Percentiles rank a stretch among this genome's conserved stretches.
Conservation (phyloP, 2,113 vertebrate genomes). For the Paramisgurnus dabryanus region DNA sequence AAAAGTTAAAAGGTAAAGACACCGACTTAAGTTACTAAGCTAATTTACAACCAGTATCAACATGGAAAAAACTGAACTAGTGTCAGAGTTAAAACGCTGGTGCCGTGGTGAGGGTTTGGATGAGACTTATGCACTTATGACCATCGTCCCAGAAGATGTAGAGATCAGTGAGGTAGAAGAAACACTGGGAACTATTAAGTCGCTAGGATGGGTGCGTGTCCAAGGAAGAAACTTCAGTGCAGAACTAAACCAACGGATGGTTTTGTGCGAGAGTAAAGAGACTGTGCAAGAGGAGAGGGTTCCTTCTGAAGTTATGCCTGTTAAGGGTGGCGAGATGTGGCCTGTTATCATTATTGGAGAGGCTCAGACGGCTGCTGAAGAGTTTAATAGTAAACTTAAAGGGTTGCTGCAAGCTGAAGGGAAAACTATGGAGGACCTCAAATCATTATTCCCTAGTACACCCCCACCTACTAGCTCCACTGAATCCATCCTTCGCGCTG, state of each 20-base stretch:
- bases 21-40: too few relatives aligned
- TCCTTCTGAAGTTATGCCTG: constrained; percentile 34
- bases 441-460: constrained; percentile 15
- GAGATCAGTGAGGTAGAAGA: constrained; percentile 11
- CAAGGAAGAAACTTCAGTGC: too few relatives aligned
- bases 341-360: constrained; percentile 18
- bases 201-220: not conserved
- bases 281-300: constrained; percentile 20
- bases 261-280: too few relatives aligned
- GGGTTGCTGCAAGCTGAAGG: constrained; percentile 32
- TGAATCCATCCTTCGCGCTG: constrained; percentile 8
- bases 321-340: constrained; percentile 17
- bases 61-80: too few relatives aligned
- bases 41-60: too few relatives aligned
- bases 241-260: not conserved
- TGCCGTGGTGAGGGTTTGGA: too few relatives aligned
- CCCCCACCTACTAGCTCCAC: constrained; percentile 20
- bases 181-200: constrained; percentile 12
- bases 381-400: constrained; percentile 18
- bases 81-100: too few relatives aligned
- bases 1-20: too few relatives aligned
- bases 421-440: constrained; percentile 24
- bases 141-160: constrained; percentile 10
- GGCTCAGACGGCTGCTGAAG: not conserved
- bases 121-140: not conserved